phyloP scores from a whole-genome alignment of 2,797 vertebrate genomes.

The Atherinosoma microstoma region DNA sequence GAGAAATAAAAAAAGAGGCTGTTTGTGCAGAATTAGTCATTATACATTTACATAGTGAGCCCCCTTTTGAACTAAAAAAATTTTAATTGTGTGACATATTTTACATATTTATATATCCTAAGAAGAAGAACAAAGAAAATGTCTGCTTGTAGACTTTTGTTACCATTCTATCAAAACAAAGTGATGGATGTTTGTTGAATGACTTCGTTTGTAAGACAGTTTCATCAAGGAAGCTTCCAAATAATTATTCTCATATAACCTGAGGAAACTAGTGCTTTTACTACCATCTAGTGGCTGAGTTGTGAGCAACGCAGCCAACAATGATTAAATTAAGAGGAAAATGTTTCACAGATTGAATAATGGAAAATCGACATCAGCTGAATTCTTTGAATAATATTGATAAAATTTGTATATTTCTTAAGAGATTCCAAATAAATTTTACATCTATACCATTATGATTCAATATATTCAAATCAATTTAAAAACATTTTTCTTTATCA shows the following conservation, averaged over 20 bases:
- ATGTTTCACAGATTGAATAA: not conserved
- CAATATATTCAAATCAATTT: not conserved
- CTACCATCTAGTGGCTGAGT: not conserved
- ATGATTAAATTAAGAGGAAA: not conserved
- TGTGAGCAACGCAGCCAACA: not conserved
- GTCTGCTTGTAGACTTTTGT: no score
- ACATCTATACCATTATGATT: not conserved
- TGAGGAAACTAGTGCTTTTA: not conserved
- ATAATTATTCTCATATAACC: not conserved
- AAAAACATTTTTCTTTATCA: not conserved
- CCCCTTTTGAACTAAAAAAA: no score
- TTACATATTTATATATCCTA: no score
- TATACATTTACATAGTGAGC: no score
- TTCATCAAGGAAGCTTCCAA: not conserved
- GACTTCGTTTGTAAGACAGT: not conserved
- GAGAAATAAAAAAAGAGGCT: no score
- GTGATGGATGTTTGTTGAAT: not conserved
- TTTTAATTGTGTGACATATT: no score
- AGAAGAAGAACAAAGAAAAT: no score
- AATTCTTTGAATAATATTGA: not conserved
- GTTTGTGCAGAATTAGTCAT: not conserved
- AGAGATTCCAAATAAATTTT: not conserved
- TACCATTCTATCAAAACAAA: no score
- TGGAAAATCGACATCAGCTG: not conserved
- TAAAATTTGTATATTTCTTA: not conserved